phyloP scores from a whole-genome alignment of 2,888 invertebrate genomes.

The Sinhomidia bicolor region DNA sequence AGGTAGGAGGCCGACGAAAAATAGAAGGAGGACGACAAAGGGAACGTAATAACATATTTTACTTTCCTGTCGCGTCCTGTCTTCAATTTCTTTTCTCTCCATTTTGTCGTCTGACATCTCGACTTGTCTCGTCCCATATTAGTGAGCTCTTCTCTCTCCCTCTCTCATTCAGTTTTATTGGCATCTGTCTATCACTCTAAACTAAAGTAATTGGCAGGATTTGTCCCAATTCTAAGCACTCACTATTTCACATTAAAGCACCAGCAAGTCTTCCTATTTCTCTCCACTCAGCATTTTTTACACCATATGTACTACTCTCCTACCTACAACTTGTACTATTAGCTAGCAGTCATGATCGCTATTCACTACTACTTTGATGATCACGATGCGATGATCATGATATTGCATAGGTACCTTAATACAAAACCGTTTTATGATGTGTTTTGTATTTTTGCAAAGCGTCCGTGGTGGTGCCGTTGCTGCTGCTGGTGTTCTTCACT shows the following conservation, averaged over 20 bases:
- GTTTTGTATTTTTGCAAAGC: not conserved
- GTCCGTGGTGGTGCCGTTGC: not conserved
- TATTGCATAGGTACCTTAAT: not conserved
- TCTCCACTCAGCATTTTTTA: not conserved
- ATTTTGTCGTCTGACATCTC: not conserved
- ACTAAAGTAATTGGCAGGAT: conserved; percentile 63
- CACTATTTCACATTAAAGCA: not conserved
- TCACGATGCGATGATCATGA: not conserved
- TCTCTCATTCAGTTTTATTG: conserved; percentile 63
- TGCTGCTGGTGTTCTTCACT: no score
- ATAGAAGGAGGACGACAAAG: not conserved
- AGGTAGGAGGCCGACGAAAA: not conserved
- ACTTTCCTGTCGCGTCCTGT: conserved; percentile 30
- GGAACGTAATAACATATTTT: not conserved
- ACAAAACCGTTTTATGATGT: conserved; percentile 5
- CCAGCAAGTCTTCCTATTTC: not conserved
- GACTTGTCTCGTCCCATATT: conserved; percentile 32
- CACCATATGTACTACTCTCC: not conserved
- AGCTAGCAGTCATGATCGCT: not conserved
- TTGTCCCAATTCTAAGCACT: conserved; percentile 28
- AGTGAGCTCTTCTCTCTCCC: conserved; percentile 31
- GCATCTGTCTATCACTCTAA: conserved; percentile 63
- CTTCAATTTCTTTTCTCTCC: conserved; percentile 40
- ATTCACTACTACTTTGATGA: not conserved
- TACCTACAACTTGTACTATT: not conserved